Conservation (phyloP, 2,113 vertebrate species). For the Brachyhypopomus gauderio region DNA sequence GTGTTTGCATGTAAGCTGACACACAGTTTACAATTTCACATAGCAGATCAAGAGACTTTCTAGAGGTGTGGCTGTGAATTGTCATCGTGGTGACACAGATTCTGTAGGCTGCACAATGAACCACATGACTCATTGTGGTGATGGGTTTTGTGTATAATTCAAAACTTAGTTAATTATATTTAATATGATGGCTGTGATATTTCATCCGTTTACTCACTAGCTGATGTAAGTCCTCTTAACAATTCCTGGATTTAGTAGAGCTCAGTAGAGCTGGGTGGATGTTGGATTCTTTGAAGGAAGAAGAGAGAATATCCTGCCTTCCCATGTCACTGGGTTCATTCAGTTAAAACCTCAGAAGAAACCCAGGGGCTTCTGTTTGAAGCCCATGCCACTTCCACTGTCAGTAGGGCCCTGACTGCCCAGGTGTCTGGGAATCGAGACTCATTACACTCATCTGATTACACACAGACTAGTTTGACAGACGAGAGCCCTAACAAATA, state of each 20-base stretch:
- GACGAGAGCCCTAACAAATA: background rate
- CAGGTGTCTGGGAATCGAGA: background rate
- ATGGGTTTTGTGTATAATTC: background rate
- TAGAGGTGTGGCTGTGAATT: constrained; percentile 1
- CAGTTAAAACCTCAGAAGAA: background rate
- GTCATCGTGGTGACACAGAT: background rate
- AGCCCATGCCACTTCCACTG: background rate
- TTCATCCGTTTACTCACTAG: background rate
- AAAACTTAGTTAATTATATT: background rate
- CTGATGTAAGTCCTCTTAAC: background rate
- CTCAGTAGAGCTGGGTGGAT: background rate
- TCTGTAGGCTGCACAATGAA: background rate
- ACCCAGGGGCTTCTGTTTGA: background rate
- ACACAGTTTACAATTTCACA: background rate
- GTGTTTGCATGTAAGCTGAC: constrained; percentile 22
- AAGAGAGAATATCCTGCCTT: background rate
- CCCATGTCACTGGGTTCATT: background rate
- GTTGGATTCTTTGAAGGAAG: background rate
- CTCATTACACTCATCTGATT: background rate
- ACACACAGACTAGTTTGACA: background rate
- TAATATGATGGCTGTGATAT: background rate
- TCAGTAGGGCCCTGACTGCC: background rate
- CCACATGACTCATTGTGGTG: background rate
- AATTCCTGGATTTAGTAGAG: background rate
- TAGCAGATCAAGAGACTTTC: background rate